Percentiles rank a stretch among this genome's conserved stretches.
phyloP scores from a whole-genome alignment of 2,113 vertebrate species.

The Himantopus leucocephalus region DNA sequence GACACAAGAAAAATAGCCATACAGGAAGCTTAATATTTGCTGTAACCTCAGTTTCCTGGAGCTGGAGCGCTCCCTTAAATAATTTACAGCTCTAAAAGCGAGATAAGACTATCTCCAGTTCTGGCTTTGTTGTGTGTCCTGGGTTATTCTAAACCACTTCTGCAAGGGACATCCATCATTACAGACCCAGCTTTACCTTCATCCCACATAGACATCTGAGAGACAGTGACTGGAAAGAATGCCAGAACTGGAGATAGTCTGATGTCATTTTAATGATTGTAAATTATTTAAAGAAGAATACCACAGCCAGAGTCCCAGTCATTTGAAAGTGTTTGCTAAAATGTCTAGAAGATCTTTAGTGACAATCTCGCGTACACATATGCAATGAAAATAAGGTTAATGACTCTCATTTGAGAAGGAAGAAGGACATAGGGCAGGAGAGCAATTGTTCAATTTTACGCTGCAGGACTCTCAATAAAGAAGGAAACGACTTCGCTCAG shows the following conservation, averaged over 20 bases:
- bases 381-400: not conserved
- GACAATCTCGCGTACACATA: not conserved
- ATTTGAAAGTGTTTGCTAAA: constrained; percentile 28
- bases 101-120: constrained; percentile 60
- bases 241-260: constrained; percentile 46
- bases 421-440: not conserved
- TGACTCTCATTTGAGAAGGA: not conserved
- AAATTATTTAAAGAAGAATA: constrained; percentile 56
- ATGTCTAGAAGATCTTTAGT: constrained; percentile 2
- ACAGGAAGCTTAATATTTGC: constrained; percentile 66
- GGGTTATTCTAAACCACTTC: constrained; percentile 37
- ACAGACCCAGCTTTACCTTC: constrained; percentile 40
- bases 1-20: constrained; percentile 60
- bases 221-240: constrained; percentile 23
- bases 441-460: not conserved
- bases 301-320: not conserved
- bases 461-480: not conserved
- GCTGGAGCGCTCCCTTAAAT: constrained; percentile 47
- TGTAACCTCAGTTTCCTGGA: constrained; percentile 64
- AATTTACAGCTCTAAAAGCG: constrained; percentile 61
- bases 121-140: not conserved
- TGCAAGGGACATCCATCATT: constrained; percentile 55
- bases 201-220: constrained; percentile 30
- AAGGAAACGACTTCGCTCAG: not conserved
- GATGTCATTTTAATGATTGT: constrained; percentile 50